Evolutionary conservation across 2,797 vertebrate species (phyloP), one percentile per base, ranked within the genome.

Genomic region (Emydoidea blandingii): DNA sequence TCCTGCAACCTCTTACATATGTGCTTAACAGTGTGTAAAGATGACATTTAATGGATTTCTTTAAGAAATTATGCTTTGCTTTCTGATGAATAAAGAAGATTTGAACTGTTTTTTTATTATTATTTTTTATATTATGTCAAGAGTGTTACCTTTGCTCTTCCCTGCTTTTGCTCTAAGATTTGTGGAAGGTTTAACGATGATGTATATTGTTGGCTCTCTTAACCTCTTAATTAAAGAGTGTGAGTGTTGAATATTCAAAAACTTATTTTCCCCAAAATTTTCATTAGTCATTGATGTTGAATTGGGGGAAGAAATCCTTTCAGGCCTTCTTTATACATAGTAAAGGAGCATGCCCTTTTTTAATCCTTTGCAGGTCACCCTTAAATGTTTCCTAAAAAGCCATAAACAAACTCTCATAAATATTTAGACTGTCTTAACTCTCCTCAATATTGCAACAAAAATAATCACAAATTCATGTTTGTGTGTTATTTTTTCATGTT

Each of bases 141-240:
- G 25, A 85, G 21, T 76, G 31, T 68, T 29, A 10, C 14, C 18
- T 19, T 57, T 92, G 8, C 53, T 76, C 34, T 65, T 92, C 53
- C 78, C 68, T 79, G 12, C 37, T 74, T 7, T 31, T 88, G 21
- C 47, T 92, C 25, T 54, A 85, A 91, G 65, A 41, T 1, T 1
- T 52, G 87, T 15, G 80, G 4, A n/a, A 37, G 21, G 9, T 37
- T 72, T 72, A 72, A 41, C 6, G 11, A 78, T 47, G 1, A 8
- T 65, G 44, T 29, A 25, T 59, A 10, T 29, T 76, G 2, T 19
- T 2, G 0, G 5, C 1, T 50, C 72, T 47, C 44, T 76, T 41
- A 72, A 34, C 29, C 65, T 23, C n/a, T 21, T 41, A 41, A 37
- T 44, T 25, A 25, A 74, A 76, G 41, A 27, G 72, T 27, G 25